Percentiles rank a stretch among this genome's conserved stretches.
These are phyloP conservation scores for Torymus aiolomorphi DNA, from an alignment of 2,888 invertebrate genomes.

Conservation along the genomic window DNA sequence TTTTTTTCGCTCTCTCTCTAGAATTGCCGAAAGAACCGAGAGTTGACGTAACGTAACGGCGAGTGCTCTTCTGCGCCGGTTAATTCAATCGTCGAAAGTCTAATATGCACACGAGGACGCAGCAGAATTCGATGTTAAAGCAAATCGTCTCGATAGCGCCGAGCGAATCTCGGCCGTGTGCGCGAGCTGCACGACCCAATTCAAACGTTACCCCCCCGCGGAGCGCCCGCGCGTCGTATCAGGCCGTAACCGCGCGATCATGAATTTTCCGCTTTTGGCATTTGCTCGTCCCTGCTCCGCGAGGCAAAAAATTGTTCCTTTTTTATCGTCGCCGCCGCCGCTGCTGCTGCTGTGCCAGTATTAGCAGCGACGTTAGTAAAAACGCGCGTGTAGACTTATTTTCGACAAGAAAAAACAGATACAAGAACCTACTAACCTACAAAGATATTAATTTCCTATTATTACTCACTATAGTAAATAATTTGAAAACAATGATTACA, in stretches of 20 bases:
- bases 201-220: constrained; percentile 17
- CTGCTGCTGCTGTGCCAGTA: no score
- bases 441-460: no score
- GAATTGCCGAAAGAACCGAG: no score
- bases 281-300: constrained; percentile 14
- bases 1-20: not conserved
- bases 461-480: no score
- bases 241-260: constrained; percentile 14
- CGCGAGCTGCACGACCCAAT: constrained; percentile 7
- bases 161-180: constrained; percentile 14
- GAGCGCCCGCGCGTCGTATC: constrained; percentile 11
- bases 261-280: constrained; percentile 45
- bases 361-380: no score
- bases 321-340: constrained; percentile 2
- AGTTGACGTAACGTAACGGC: not conserved
- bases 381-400: no score
- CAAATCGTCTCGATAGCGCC: not conserved
- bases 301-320: constrained; percentile 35
- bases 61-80: not conserved
- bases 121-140: not conserved
- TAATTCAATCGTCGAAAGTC: constrained; percentile 14
- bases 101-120: no score
- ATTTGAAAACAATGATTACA: no score
- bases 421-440: no score
- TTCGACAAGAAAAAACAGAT: no score